A percentile compares a stretch with the other conserved stretches of the same genome.
These are phyloP conservation scores for Hololepta plana DNA, from an alignment of 2,888 invertebrate species.

Conservation along the genomic window DNA sequence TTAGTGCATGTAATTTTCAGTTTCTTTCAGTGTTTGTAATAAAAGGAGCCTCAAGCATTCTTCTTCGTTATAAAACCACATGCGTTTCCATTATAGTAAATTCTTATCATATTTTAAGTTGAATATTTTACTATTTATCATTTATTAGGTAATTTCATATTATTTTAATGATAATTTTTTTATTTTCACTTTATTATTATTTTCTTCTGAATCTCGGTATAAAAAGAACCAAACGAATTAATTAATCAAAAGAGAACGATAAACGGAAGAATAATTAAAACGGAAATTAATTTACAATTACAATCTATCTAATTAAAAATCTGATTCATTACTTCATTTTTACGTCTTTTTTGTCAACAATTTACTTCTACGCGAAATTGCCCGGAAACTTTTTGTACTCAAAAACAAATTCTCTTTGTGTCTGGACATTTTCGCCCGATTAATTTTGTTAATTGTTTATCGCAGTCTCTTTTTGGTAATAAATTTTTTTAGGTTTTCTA, in stretches of 20 bases:
- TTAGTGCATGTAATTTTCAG: background rate
- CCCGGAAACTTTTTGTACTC: constrained; percentile 1
- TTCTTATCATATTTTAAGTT: too few species aligned
- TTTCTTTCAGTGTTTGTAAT: background rate
- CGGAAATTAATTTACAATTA: constrained; percentile 10
- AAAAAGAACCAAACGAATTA: too few species aligned
- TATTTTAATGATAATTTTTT: too few species aligned
- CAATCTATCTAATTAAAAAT: constrained; percentile 9
- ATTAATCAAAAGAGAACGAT: too few species aligned
- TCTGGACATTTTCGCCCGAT: constrained; percentile 27
- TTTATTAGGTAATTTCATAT: too few species aligned
- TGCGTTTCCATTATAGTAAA: too few species aligned
- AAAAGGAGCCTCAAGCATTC: constrained; percentile 19
- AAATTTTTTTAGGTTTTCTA: constrained; percentile 16
- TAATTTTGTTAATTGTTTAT: constrained; percentile 28
- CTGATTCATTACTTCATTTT: constrained; percentile 4
- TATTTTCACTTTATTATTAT: too few species aligned
- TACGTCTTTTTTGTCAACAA: background rate
- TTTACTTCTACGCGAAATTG: background rate
- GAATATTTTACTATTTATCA: too few species aligned
- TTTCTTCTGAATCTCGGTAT: too few species aligned
- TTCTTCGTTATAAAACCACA: constrained; percentile 18
- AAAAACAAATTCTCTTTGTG: background rate
- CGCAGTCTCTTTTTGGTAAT: constrained; percentile 33
- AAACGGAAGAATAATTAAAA: too few species aligned